phyloP scores from a whole-genome alignment of 2,113 vertebrate genomes.

The Strigops habroptila region DNA sequence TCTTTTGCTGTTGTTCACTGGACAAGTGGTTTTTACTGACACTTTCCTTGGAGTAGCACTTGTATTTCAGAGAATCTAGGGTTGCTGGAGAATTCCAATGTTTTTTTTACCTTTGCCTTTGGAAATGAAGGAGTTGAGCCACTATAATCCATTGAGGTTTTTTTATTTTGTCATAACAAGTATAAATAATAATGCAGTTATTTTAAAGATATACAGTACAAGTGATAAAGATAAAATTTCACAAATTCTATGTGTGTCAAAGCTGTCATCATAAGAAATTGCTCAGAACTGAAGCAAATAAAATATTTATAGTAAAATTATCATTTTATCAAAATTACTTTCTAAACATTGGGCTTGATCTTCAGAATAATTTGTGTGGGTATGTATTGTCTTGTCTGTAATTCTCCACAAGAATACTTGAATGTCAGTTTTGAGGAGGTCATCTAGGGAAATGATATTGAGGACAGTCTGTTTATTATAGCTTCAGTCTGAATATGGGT shows the following conservation, averaged over 20 bases:
- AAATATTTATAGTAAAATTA: background rate
- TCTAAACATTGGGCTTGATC: background rate
- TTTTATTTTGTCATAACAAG: background rate
- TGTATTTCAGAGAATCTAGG: background rate
- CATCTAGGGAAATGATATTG: constrained; percentile 64
- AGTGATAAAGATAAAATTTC: background rate
- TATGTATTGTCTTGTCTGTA: background rate
- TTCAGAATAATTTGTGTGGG: background rate
- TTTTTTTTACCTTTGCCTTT: background rate
- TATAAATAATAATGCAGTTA: background rate
- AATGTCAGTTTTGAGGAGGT: constrained; percentile 54
- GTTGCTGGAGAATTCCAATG: background rate
- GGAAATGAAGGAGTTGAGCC: background rate
- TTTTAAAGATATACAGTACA: background rate
- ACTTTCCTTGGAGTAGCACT: background rate
- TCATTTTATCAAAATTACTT: background rate
- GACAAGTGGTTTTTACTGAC: background rate
- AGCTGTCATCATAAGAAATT: background rate
- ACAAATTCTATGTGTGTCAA: background rate
- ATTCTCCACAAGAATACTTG: constrained; percentile 49
- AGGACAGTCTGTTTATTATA: constrained; percentile 68
- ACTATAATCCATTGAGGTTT: background rate
- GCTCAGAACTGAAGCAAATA: background rate
- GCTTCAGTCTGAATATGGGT: constrained; percentile 45
- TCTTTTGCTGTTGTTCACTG: background rate